Evolutionary conservation across 2,888 invertebrate species (phyloP).

Genomic region (Leucoma salicis): DNA sequence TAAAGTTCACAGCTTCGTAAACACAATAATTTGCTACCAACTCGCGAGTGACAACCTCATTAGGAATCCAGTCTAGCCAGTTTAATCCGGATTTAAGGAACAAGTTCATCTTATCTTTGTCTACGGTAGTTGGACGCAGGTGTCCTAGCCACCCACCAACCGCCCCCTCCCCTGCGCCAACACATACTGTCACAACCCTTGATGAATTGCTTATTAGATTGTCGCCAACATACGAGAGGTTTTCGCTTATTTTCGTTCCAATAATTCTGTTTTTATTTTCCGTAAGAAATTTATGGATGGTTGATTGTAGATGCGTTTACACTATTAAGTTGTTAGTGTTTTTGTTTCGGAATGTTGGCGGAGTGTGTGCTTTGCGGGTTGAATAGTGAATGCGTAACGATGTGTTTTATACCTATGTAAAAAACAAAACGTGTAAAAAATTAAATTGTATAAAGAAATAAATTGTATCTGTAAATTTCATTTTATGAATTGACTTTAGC

Average conservation of each 20-base stretch:
- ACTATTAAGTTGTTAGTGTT: conserved; percentile 45
- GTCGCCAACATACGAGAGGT: conserved; percentile 53
- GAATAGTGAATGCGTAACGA: not conserved
- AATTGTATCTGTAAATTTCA: too few species aligned
- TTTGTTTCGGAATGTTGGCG: conserved; percentile 17
- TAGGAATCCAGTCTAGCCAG: conserved; percentile 59
- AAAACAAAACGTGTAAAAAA: too few species aligned
- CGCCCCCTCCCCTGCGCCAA: conserved; percentile 47
- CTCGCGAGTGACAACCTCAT: conserved; percentile 42
- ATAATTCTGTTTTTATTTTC: conserved; percentile 49
- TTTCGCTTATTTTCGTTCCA: conserved; percentile 56
- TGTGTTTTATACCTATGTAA: too few species aligned
- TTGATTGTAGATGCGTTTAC: conserved; percentile 43
- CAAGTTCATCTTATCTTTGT: conserved; percentile 66
- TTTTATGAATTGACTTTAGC: too few species aligned
- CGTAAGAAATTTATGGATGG: conserved; percentile 40
- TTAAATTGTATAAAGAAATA: too few species aligned
- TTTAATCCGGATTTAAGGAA: conserved; percentile 57
- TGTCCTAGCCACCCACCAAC: conserved; percentile 42
- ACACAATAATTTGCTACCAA: conserved; percentile 1
- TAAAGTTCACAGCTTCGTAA: not conserved
- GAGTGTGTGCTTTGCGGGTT: not conserved
- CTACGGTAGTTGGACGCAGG: conserved; percentile 62
- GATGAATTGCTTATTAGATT: conserved; percentile 78
- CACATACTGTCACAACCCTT: conserved; percentile 70